Base-by-base conservation (phyloP, 2,888 invertebrate genomes). In the Stenoptilia bipunctidactyla region DNA sequence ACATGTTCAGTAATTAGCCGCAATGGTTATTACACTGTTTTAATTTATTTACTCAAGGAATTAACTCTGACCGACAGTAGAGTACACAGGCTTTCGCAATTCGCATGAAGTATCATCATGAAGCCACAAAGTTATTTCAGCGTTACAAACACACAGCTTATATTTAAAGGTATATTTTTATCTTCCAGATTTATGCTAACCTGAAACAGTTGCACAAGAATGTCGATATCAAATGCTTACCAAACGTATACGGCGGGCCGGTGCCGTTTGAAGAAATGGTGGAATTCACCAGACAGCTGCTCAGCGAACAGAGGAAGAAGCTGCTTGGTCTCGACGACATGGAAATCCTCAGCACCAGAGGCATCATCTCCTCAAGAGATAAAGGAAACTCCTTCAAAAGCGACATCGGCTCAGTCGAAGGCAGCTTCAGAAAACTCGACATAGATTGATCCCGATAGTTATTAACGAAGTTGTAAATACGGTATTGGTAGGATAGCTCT, bases 201-300 rank as follows among this genome's bases (percentile, higher is more conserved):
- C 52, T 87, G 3, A 85, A 86, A 38, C 86, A 88, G 8, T 66
- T 92, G 6, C 83, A 86, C 46, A 85, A 88, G 46, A 65, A 76
- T 37, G 65, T 92, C 1, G 89, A 90, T 49, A 55, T 77, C 0
- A 77, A 80, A 9, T 89, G 91, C 44, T 73, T 94, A 34, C 93
- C 94, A 0, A 79, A 86, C 15, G 89, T 89, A 52, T 89, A 90
- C 58, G 93, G 93, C 0, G 93, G 93, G 1, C 71, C 77, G 2
- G 86, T 92, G 53, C 87, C 91, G 6, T 74, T 89, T 60, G 79
- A 87, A 15, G 89, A 91, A 46, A 92, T 94, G 92, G 86, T 92
- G 10, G 83, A 84, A 37, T 74, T 85, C 51, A 92, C 91, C 76
- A 88, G 88, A 52, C 73, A 85, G 27, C 86, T 92, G 50, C 57